Base-by-base conservation (phyloP, 2,888 invertebrate species). In the Troides helena region DNA sequence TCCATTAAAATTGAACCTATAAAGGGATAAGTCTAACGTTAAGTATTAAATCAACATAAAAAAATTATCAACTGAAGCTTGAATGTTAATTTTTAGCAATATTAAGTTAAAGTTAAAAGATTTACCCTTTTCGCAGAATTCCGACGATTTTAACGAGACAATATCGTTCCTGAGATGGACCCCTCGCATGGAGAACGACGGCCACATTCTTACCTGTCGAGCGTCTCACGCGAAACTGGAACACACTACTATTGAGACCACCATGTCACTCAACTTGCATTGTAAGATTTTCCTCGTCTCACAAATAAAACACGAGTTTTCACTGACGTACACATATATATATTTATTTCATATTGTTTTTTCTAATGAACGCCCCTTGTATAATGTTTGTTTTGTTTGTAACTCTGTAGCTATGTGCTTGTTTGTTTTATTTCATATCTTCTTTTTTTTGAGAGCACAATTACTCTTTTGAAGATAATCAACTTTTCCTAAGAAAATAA, bases 231-330 rank as follows among this genome's bases (percentile, higher is more conserved):
- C 95, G 63, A 93, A 95, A 75, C 94, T 97, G 36, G 94, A 95
- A 77, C 95, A 94, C 76, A 95, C 96, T 70, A 94, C 95, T 30
- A 94, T 95, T 72, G 97, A 98, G 85, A 95, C 96, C 73, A 95
- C 95, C 65, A 95, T 97, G 94, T 95, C 95, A 82, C 94, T 98
- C 71, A 96, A 97, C 90, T 95, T 98, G 75, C 96, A 96, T 89
- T 98, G 98, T 98, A 93, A 97, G 98, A 85, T 62, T 62, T 65
- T 70, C 62, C 36, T 68, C 62, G 25, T 25, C 57, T 63, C 62
- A 56, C 43, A 50, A 68, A 68, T 53, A 65, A 69, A 58, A 68
- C 61, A 63, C 56, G 67, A 65, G 57, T 61, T n/a, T 12, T 57
- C 53, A 43, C 53, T 36, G 23, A 17, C 14, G 25, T 46, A 5